Base-by-base conservation (phyloP, 2,797 vertebrate species). In the Notolabrus celidotus region DNA sequence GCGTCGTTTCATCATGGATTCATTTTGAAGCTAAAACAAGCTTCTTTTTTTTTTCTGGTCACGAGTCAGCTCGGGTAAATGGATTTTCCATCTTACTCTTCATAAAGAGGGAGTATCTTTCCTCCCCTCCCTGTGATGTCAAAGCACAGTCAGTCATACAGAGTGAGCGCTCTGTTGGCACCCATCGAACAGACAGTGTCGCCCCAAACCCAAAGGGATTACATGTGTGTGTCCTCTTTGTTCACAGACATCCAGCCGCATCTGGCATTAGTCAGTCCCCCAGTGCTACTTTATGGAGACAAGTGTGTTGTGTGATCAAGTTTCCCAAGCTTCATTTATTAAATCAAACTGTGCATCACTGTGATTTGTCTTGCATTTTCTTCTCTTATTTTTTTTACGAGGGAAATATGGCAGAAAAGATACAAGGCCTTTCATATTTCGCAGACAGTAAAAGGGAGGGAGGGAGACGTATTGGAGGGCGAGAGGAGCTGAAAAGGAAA, bases 11-110 rank as follows among this genome's bases (percentile, higher is more conserved):
- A 83, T 86, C 80, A 56, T 71, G 67, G 80, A 85, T 74, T 80
- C 75, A 77, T 77, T 86, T 79, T 75, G 69, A 84, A 88, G 72
- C 68, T 77, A 63, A 84, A 82, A 85, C 78, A 80, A 71, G 64
- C 22, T 54, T 66, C 53, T 80, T 31, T 7, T 50, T 50, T 22
- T 77, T 77, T 46, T 76, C 49, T 76, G 85, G 74, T 80, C 72
- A 85, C 89, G 92, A 91, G 80, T 93, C 91, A 93, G 82, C 87
- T 86, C 19, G 73, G 50, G 81, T 78, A 86, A 92, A 91, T 88
- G 88, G 86, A 88, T 91, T 92, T 92, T 93, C 90, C 90, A 87
- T 92, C 87, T 91, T 80, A 77, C 78, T 83, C 83, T 77, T 89
- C 75, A 75, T 74, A 83, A 74, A 81, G 76, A 73, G 89, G 87